Percentiles rank a stretch among this genome's conserved stretches.
Evolutionary conservation across 2,797 vertebrate genomes (phyloP).

Genomic region (Girardinus metallicus): DNA sequence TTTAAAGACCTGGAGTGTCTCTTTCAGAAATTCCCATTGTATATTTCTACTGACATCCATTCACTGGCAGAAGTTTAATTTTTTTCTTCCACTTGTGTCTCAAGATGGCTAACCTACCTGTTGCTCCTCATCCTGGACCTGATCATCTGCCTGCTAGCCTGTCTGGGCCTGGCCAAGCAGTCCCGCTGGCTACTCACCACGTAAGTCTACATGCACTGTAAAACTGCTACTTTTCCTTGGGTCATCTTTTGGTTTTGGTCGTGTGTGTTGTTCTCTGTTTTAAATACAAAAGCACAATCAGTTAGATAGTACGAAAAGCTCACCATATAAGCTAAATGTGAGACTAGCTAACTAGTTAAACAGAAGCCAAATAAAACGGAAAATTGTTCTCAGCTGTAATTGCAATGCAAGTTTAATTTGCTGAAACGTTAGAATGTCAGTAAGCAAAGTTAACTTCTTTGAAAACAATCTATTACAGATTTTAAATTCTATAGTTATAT

Average conservation of each 20-base stretch:
- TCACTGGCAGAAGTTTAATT: slow-evolving; percentile 7
- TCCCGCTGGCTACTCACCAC: slow-evolving; percentile 90
- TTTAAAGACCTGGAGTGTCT: background rate
- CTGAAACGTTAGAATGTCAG: background rate
- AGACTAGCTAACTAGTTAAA: slow-evolving; percentile 8
- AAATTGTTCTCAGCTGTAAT: background rate
- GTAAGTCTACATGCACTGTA: slow-evolving; percentile 79
- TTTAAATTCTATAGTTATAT: background rate
- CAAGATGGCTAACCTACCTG: slow-evolving; percentile 94
- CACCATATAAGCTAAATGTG: background rate
- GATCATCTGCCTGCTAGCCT: slow-evolving; percentile 90
- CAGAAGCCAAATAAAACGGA: background rate
- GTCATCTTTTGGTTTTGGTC: background rate
- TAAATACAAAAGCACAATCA: background rate
- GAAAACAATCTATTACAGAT: background rate
- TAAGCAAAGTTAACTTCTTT: background rate
- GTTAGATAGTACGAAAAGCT: background rate
- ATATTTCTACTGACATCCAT: background rate
- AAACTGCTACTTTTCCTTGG: slow-evolving; percentile 12
- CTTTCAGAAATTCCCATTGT: background rate
- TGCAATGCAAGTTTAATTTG: background rate
- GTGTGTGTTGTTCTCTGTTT: background rate
- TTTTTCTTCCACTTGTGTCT: slow-evolving; percentile 29
- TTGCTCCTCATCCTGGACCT: slow-evolving; percentile 92
- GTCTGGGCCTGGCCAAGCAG: slow-evolving; percentile 92